Base-by-base conservation (phyloP, 2,888 invertebrate species). In the Sarcophaga variegata region DNA sequence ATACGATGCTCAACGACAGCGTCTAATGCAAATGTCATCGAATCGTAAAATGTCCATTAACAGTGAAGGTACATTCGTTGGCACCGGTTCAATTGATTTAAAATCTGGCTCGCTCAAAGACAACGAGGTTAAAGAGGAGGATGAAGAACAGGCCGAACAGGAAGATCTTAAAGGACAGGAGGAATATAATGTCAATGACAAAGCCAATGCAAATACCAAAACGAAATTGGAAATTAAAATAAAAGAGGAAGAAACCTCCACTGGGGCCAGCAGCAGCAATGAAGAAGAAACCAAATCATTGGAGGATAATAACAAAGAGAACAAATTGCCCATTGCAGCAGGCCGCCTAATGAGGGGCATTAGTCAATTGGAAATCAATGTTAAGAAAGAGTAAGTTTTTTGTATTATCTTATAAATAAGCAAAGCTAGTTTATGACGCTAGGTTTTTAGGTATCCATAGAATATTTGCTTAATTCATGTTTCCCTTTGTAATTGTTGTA, bases 1-100 rank as follows among this genome's bases (percentile, higher is more conserved):
- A 45, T 96, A 97, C 90, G 97, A 97, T 90, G 94, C 96, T 3
- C 97, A 97, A 88, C 96, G 97, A 89, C 92, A 92, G 87, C 90
- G 93, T 37, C 89, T 93, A 14, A 88, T 92, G 87, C 93, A 93
- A 88, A 87, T 91, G 89, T 88, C 89, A 6, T 88, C 90, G 45
- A 93, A 89, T 86, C 91, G 93, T 59, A 93, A 93, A 89, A 91
- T 92, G 90, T 93, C 92, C 22, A 90, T 91, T 82, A 93, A 89
- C 83, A 93, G 91, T 78, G 92, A 92, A 67, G 83, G 84, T 14
- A 47, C 85, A 8, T 83, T 83, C 59, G 88, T 91, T 17, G 90
- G 91, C 59, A 89, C 90, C n/a, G 89, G 90, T 20, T 88, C 90
- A 37, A 90, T 91, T 83, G 89, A 88, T 49, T 81, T 88, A n/a